Conservation (phyloP, 2,888 invertebrate species). For the Nemotelus nigrinus region DNA sequence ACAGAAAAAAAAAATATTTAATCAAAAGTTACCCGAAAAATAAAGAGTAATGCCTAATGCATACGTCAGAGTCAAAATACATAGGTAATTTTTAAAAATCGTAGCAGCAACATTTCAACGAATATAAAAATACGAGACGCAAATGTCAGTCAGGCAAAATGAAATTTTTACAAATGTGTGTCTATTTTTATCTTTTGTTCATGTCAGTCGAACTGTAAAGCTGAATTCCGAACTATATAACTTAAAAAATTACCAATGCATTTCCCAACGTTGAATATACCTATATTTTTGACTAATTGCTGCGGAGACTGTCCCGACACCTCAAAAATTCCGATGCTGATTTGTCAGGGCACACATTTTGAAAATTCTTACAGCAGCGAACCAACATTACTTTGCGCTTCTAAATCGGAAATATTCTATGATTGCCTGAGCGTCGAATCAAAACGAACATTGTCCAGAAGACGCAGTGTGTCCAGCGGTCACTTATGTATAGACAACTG, state of each 20-base stretch:
- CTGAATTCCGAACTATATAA: not conserved
- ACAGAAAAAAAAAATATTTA: too few species aligned
- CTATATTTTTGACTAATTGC: slow-evolving; percentile 18
- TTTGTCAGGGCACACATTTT: not conserved
- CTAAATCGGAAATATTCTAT: slow-evolving; percentile 37
- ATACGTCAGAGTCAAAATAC: too few species aligned
- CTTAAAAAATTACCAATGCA: not conserved
- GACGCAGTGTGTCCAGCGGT: not conserved
- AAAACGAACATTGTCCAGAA: slow-evolving; percentile 5
- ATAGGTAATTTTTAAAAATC: not conserved
- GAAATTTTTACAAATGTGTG: not conserved
- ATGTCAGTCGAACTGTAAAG: not conserved
- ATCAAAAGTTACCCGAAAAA: too few species aligned
- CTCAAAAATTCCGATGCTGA: slow-evolving; percentile 26
- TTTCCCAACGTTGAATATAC: not conserved
- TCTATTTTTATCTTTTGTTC: not conserved
- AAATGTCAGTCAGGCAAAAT: slow-evolving; percentile 11
- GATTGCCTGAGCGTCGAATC: slow-evolving; percentile 20
- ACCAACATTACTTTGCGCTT: not conserved
- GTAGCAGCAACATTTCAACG: not conserved
- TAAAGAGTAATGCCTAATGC: too few species aligned
- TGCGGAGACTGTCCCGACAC: slow-evolving; percentile 20
- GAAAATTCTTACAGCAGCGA: not conserved
- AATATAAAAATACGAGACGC: not conserved
- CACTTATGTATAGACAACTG: not conserved